Conservation (phyloP, 1,140 invertebrate genomes). For the Aleiodes sp. region DNA sequence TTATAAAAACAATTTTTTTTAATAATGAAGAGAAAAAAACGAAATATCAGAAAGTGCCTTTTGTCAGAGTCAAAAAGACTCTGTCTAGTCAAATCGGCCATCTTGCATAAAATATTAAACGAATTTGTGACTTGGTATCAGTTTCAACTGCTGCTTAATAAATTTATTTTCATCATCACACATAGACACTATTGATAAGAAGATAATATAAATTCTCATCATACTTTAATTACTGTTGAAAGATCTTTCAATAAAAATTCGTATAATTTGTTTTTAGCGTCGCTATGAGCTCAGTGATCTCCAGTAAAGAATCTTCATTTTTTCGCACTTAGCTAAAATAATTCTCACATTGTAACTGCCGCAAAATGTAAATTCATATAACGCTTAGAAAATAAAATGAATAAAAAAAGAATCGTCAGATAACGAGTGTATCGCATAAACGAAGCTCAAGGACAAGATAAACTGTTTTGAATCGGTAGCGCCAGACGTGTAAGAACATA, state of each 20-base stretch:
- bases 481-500: background rate
- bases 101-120: background rate
- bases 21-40: background rate
- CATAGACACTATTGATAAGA: no score
- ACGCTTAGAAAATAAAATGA: no score
- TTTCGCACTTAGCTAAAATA: background rate
- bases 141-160: background rate
- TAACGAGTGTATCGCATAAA: background rate
- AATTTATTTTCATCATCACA: background rate
- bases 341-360: background rate
- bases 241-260: background rate
- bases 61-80: background rate
- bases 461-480: background rate
- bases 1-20: background rate
- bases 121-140: background rate
- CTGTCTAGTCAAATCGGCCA: constrained; percentile 25
- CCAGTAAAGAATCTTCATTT: no score
- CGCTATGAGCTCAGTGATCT: no score
- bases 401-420: no score
- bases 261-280: background rate
- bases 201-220: no score
- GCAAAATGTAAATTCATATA: background rate
- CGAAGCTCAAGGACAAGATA: constrained; percentile 6
- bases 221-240: background rate
- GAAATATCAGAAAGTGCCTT: no score